Base-by-base conservation (phyloP, 2,888 invertebrate species). In the Leucophenga montana region DNA sequence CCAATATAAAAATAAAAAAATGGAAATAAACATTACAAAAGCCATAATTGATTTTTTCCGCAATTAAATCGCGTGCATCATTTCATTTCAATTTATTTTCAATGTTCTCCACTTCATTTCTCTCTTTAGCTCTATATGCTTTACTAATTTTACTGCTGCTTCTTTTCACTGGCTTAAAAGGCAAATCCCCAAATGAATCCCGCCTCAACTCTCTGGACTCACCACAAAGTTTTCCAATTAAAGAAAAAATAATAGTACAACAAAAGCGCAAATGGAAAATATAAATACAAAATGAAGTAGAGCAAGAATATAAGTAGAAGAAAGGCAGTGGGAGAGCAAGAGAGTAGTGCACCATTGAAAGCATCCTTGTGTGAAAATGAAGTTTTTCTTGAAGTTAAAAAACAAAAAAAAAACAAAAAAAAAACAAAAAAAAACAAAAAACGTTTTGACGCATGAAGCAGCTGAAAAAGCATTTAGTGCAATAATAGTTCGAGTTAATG, bases 211-310 rank as follows among this genome's bases (percentile, higher is more conserved):
- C 50, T 39, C 39, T 39, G 50, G 50, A 50, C 50, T 50, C 16
- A 6, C n/a, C 16, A 33, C 59, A 59, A 77, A 77, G 78, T 77
- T 77, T 77, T 77, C 76, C 76, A 77, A 77, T 77, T 77, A 77
- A 76, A 73, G 59, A 61, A 59, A 62, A 39, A 66, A 59, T 70
- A 57, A 50, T 16, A 66, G 50, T n/a, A 54, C 6, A 27, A 65
- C 27, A 65, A 65, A 62, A 8, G 44, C 14, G 1, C 6, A 11
- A 62, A 62, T n/a, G 62, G 9, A 57, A 14, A 33, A 18, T 4
- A 56, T 22, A 20, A 22, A 22, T 56, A 56, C 5, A 18, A 16
- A 56, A 56, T 56, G 56, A 56, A 56, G 20, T 14, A 22, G 16
- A 4, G 16, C 20, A 33, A 33, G 9, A 33, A 14, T 31, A 31